These are phyloP conservation scores for Osmerus eperlanus DNA, from an alignment of 2,113 vertebrate species.

Conservation along the genomic window DNA sequence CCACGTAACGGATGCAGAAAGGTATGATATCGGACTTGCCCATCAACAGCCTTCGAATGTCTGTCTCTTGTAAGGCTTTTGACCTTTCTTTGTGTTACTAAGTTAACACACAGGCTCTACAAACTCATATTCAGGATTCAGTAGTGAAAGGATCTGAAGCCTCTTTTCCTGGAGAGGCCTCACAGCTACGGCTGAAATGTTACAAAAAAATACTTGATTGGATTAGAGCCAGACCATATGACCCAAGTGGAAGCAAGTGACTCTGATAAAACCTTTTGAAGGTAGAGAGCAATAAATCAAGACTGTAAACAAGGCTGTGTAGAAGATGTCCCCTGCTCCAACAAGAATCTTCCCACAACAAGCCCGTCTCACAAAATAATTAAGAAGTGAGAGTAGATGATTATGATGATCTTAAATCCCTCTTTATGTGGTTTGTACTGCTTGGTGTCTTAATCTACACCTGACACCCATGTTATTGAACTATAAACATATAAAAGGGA, in stretches of 20 bases:
- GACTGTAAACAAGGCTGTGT: too few relatives aligned
- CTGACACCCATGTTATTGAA: too few relatives aligned
- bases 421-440: too few relatives aligned
- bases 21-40: not conserved
- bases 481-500: too few relatives aligned
- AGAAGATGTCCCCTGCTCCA: too few relatives aligned
- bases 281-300: conserved; percentile 50
- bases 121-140: not conserved
- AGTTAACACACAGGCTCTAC: not conserved
- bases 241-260: conserved; percentile 27
- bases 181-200: conserved; percentile 26
- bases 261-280: conserved; percentile 52
- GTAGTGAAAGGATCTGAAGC: conserved; percentile 23
- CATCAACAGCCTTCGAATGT: conserved; percentile 23
- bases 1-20: conserved; percentile 41
- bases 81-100: too few relatives aligned
- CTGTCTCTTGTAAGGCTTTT: conserved; percentile 10
- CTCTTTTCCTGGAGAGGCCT: not conserved
- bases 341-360: not conserved
- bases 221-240: conserved; percentile 40
- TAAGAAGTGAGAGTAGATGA: too few relatives aligned
- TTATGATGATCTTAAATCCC: too few relatives aligned
- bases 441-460: too few relatives aligned
- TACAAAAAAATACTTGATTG: conserved; percentile 44
- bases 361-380: not conserved